phyloP scores from a whole-genome alignment of 1,140 invertebrate genomes.

The Cylas formicarius region DNA sequence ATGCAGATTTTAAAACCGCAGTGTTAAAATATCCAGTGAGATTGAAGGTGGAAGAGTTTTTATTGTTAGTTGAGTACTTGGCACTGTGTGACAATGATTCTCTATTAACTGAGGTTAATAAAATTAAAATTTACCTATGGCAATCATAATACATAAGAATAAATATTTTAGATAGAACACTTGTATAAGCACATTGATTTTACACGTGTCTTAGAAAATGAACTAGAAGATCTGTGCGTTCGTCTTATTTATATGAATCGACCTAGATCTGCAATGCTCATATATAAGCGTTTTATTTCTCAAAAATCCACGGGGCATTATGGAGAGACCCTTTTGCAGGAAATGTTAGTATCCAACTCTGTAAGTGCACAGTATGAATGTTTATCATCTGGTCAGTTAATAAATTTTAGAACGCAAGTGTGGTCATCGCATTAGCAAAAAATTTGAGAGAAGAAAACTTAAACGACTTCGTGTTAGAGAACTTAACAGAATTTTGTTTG shows the following conservation, averaged over 20 bases:
- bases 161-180: conserved; percentile 11
- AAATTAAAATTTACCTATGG: not conserved
- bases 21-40: conserved; percentile 10
- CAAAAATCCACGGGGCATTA: conserved; percentile 15
- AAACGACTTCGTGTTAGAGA: conserved; percentile 27
- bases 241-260: conserved; percentile 28
- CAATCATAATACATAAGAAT: conserved; percentile 1
- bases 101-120: conserved; percentile 20
- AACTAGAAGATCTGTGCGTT: conserved; percentile 29
- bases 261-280: conserved; percentile 24
- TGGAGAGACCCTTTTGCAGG: conserved; percentile 22
- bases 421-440: conserved; percentile 26
- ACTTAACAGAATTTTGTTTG: conserved; percentile 28
- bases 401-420: conserved; percentile 24
- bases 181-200: conserved; percentile 17
- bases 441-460: conserved; percentile 19
- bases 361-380: conserved; percentile 19
- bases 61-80: conserved; percentile 22
- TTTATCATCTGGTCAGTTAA: conserved; percentile 4
- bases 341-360: conserved; percentile 28
- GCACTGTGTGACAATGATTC: conserved; percentile 22
- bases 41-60: conserved; percentile 21
- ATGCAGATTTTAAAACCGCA: conserved; percentile 23
- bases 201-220: conserved; percentile 13
- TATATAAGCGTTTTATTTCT: conserved; percentile 24